Conservation (phyloP, 2,113 vertebrate species). For the Dinomys branickii region DNA sequence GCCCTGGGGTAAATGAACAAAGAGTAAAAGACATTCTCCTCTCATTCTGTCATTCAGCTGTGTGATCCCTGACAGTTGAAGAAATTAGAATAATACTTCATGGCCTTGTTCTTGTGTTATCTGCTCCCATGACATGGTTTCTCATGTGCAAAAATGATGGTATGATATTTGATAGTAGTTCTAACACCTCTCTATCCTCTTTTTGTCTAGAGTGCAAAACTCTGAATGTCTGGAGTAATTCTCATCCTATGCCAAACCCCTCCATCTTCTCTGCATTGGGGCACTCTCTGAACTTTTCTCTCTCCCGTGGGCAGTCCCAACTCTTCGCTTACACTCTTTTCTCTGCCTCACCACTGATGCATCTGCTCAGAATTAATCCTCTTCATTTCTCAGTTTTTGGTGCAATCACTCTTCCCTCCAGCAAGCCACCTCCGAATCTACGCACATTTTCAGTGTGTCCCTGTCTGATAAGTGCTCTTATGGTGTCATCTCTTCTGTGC, state of each 20-base stretch:
- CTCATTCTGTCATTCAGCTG: not conserved
- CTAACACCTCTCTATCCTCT: not conserved
- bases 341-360: not conserved
- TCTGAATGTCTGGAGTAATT: not conserved
- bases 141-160: not conserved
- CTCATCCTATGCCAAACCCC: not conserved
- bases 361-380: not conserved
- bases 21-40: not conserved
- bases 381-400: not conserved
- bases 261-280: not conserved
- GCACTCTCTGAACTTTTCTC: not conserved
- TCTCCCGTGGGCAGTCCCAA: too few relatives aligned
- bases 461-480: not conserved
- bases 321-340: not conserved
- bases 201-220: not conserved
- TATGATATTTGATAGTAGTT: not conserved
- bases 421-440: not conserved
- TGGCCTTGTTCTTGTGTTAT: too few relatives aligned
- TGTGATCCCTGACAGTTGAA: not conserved
- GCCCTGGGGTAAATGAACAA: not conserved
- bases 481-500: not conserved
- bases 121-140: not conserved
- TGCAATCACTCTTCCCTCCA: not conserved
- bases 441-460: not conserved
- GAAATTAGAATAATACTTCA: not conserved